Conservation (phyloP, 1,140 invertebrate genomes). For the Stenopsyche tienmushanensis region DNA sequence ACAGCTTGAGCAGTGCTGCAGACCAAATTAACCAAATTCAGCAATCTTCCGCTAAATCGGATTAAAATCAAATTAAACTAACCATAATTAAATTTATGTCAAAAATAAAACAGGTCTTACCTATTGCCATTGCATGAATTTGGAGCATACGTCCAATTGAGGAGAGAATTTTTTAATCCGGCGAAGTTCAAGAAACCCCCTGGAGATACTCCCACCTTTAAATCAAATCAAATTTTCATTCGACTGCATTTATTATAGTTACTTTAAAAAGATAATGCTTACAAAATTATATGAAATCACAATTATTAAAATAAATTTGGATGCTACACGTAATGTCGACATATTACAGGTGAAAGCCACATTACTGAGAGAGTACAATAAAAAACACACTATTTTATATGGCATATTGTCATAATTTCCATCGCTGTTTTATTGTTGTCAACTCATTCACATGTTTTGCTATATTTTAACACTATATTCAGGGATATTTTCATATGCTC, state of each 20-base stretch:
- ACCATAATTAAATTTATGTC: neutral
- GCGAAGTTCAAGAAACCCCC: slow-evolving; percentile 19
- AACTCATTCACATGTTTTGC: neutral
- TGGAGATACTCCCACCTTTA: neutral
- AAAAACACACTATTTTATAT: no score
- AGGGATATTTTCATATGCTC: no score
- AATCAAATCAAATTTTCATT: neutral
- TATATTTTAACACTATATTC: no score
- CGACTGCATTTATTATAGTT: no score
- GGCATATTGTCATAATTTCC: neutral
- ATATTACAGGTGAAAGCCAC: slow-evolving; percentile 28
- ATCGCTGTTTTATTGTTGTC: neutral
- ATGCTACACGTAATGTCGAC: slow-evolving; percentile 22
- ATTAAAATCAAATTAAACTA: neutral
- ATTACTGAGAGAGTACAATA: slow-evolving; percentile 10
- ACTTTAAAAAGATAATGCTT: no score
- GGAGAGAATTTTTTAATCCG: slow-evolving; percentile 28
- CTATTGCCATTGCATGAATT: slow-evolving; percentile 22
- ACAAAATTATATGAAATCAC: slow-evolving; percentile 15
- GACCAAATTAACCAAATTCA: slow-evolving; percentile 56
- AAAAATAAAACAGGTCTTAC: slow-evolving; percentile 16
- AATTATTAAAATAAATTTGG: slow-evolving; percentile 15
- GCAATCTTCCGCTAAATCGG: slow-evolving; percentile 47
- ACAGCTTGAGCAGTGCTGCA: slow-evolving; percentile 57
- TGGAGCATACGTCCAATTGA: slow-evolving; percentile 26